Conservation (phyloP, 2,888 invertebrate genomes). For the Dolichomitus sp. region DNA sequence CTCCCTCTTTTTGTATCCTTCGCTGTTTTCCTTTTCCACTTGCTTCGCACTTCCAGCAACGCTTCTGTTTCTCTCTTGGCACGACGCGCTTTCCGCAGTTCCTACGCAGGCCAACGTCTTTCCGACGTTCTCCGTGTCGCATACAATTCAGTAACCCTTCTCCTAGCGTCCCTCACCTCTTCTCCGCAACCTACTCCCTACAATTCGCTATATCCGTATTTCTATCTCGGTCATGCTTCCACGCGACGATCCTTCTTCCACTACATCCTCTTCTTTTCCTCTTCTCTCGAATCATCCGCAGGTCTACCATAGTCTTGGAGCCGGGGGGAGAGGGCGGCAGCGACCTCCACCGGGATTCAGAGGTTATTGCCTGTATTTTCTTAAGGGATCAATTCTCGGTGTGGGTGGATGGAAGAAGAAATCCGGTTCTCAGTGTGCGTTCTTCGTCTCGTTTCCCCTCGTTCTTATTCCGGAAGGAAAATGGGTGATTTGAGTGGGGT, state of each 20-base stretch:
- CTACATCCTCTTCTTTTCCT: constrained; percentile 27
- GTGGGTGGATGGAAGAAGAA: constrained; percentile 38
- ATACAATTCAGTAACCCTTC: constrained; percentile 33
- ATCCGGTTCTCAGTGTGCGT: constrained; percentile 23
- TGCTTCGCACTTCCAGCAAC: constrained; percentile 42
- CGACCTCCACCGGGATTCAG: constrained; percentile 77
- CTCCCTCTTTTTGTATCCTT: constrained; percentile 28
- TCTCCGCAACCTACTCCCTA: constrained; percentile 54
- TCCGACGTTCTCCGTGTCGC: constrained; percentile 34
- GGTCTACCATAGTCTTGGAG: constrained; percentile 2
- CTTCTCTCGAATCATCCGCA: constrained; percentile 1
- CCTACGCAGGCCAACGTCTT: constrained; percentile 59
- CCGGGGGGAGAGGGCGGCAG: constrained; percentile 24
- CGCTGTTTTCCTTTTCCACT: constrained; percentile 14
- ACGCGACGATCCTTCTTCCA: constrained; percentile 37
- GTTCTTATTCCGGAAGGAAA: constrained; percentile 29
- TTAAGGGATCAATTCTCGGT: constrained; percentile 78
- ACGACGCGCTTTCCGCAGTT: too few relatives aligned
- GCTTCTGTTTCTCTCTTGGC: constrained; percentile 48
- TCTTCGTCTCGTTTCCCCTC: constrained; percentile 10
- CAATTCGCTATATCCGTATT: constrained; percentile 54
- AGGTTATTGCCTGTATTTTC: constrained; percentile 85
- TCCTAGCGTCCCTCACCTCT: constrained; percentile 27
- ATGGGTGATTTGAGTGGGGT: constrained; percentile 26
- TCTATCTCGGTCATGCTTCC: constrained; percentile 34